Evolutionary conservation across 2,113 vertebrate genomes (phyloP).

Genomic region (Bothrops jararaca): DNA sequence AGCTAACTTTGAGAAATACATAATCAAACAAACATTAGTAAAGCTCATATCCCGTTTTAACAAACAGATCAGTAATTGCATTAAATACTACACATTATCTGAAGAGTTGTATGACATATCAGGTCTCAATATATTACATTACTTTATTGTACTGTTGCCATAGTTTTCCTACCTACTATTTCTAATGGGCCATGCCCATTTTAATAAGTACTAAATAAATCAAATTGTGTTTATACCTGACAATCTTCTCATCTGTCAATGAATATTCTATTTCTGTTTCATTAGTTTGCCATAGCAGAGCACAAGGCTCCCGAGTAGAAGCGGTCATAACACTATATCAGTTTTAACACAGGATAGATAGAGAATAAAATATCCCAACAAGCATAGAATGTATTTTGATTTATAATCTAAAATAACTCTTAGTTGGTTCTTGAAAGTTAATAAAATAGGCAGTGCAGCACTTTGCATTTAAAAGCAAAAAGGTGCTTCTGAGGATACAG

Average conservation of each 20-base stretch:
- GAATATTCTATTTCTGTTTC: background rate
- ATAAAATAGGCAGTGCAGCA: background rate
- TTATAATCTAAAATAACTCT: background rate
- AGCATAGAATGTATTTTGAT: background rate
- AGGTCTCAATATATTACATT: background rate
- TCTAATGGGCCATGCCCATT: background rate
- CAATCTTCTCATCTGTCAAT: background rate
- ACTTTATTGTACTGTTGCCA: background rate
- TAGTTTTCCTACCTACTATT: background rate
- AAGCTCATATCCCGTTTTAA: background rate
- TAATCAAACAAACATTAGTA: background rate
- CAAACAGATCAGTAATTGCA: background rate
- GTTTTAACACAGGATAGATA: background rate
- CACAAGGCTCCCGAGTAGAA: background rate
- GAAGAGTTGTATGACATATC: background rate
- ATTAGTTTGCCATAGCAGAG: background rate
- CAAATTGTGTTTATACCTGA: background rate
- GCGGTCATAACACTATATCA: background rate
- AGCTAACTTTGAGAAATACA: background rate
- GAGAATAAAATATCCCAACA: background rate
- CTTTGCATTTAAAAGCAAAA: background rate
- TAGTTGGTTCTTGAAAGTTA: rapidly evolving
- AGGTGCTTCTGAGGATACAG: background rate
- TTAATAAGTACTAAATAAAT: background rate
- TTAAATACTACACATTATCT: background rate